Evolutionary conservation across 35 echinoderm and acorn worm genomes (phyloP).

Genomic region (Apostichopus parvimensis): DNA sequence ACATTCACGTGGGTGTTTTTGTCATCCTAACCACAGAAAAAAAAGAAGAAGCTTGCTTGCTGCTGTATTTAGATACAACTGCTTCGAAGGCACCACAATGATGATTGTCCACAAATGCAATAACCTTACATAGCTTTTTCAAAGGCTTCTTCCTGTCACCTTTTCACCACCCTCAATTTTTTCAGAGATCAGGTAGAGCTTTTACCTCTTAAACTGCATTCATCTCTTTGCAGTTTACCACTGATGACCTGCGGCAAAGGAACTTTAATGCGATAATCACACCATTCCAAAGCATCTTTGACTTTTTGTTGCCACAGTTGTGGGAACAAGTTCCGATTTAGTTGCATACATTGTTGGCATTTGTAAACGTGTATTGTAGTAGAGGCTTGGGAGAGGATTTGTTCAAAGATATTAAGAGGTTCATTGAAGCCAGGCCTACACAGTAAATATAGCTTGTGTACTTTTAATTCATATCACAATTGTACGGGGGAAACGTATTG

Average conservation of each 20-base stretch:
- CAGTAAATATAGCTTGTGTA: not conserved
- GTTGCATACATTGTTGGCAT: not conserved
- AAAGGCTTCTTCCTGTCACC: not conserved
- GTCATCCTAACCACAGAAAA: no score
- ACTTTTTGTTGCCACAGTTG: not conserved
- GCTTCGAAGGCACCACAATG: no score
- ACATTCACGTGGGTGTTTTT: no score
- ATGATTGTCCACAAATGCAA: no score
- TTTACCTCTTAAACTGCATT: not conserved
- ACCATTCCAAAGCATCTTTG: not conserved
- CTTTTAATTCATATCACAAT: not conserved
- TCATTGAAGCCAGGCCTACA: not conserved
- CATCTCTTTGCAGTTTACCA: not conserved
- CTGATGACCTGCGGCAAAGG: not conserved
- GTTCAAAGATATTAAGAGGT: not conserved
- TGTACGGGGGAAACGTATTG: not conserved
- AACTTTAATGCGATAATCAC: slow-evolving; percentile 4
- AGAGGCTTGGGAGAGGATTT: not conserved
- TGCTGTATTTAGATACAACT: no score
- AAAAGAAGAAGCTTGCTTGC: no score
- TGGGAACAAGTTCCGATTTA: not conserved
- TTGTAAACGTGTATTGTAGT: not conserved
- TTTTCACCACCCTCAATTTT: not conserved
- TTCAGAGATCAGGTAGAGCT: not conserved
- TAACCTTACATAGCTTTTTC: not conserved